phyloP scores from a whole-genome alignment of 2,888 invertebrate species.

The Cryptocheilus praepositus region DNA sequence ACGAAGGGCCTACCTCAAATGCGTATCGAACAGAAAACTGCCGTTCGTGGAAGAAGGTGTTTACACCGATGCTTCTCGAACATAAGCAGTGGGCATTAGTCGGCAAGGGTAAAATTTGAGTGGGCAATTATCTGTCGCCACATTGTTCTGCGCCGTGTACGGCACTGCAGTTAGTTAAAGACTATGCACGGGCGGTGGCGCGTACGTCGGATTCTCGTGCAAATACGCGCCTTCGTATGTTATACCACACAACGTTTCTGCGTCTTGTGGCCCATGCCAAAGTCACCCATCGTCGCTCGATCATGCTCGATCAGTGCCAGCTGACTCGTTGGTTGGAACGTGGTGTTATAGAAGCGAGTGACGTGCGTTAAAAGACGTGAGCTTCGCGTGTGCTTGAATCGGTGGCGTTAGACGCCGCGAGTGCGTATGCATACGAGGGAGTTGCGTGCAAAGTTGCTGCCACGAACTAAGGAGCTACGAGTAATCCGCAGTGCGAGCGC shows the following conservation, averaged over 20 bases:
- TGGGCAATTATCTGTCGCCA: constrained; percentile 16
- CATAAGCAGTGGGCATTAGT: too few species aligned
- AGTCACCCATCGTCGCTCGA: constrained; percentile 32
- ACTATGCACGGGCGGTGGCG: constrained; percentile 37
- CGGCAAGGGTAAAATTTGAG: background rate
- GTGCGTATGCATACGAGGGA: too few species aligned
- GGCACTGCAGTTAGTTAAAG: constrained; percentile 40
- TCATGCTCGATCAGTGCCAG: constrained; percentile 59
- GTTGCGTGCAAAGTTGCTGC: constrained; percentile 5
- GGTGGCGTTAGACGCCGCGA: too few species aligned
- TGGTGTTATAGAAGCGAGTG: constrained; percentile 33
- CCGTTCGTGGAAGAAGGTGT: too few species aligned
- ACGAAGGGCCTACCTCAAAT: too few species aligned
- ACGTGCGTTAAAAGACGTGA: constrained; percentile 27
- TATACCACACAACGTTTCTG: constrained; percentile 24
- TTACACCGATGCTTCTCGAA: too few species aligned
- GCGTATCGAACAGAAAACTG: too few species aligned
- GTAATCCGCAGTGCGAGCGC: constrained; percentile 17
- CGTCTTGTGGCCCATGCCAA: constrained; percentile 37
- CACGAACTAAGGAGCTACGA: constrained; percentile 17
- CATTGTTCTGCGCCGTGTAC: background rate
- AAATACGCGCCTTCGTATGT: constrained; percentile 18
- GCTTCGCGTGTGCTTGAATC: constrained; percentile 34
- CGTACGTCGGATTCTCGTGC: constrained; percentile 31
- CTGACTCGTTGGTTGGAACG: constrained; percentile 61